Base-by-base conservation (phyloP, 2,888 invertebrate genomes). In the Drosophila koepferae region DNA sequence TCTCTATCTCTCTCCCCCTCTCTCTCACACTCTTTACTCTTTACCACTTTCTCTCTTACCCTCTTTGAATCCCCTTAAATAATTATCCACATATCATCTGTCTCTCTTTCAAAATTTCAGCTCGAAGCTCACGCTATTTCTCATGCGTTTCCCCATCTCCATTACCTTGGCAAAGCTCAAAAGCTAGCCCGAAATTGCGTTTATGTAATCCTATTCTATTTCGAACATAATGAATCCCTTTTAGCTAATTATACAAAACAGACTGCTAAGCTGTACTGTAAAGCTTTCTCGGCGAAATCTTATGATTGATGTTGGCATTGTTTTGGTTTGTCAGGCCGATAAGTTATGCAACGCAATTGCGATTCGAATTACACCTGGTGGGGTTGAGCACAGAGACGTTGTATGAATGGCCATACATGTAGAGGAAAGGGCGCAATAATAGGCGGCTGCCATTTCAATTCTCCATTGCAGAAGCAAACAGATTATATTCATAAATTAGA, bases 271-370 rank as follows among this genome's bases (percentile, higher is more conserved):
- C 70, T 67, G 68, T 48, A 67, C 61, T 53, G 85, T 71, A 78
- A 86, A 75, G 81, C 82, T 76, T 64, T 41, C 67, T 71, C 69
- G 44, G 43, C 53, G 60, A 74, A 70, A 64, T 74, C 74, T 53
- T 74, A 74, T 92, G 92, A 92, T 92, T 92, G 92, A 92, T 92
- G 89, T 87, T 72, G 68, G 86, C 83, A 89, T 92, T 92, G 90
- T 92, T 89, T 77, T 69, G 59, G 67, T 75, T 78, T 89, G 92
- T 81, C 92, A 92, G 89, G 72, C 80, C 49, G 54, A 70, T 63
- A 64, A 63, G 63, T 69, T 72, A 71, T 73, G 81, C 83, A 75
- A 72, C 78, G 75, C 82, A 76, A 69, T 72, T 67, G 69, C 72
- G 84, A 79, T 59, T 88, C 90, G 59, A 74, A 82, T 90, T 88